Base-by-base conservation (phyloP, 2,888 invertebrate genomes). In the Allygus modestus region DNA sequence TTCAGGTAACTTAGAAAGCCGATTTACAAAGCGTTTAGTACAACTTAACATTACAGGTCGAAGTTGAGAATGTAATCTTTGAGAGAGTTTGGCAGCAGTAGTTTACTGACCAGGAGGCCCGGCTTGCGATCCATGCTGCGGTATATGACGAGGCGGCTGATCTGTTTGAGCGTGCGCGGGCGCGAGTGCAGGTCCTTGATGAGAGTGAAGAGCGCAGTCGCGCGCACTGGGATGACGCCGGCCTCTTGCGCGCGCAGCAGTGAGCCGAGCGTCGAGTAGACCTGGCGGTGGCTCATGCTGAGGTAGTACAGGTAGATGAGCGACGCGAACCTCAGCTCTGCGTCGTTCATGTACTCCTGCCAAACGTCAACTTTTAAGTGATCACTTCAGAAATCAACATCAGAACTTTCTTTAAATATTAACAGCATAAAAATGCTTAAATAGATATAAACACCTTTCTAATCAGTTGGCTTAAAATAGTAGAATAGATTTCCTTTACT, bases 91-190 rank as follows among this genome's bases (percentile, higher is more conserved):
- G 96, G 96, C 87, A 96, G 90, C 89, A 94, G 94, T 87, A 96
- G 91, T 89, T 94, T 93, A 89, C 92, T 93, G 79, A 94, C 92
- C 88, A 92, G 92, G 86, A 93, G 91, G n/a, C 94, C 94, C 82
- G 95, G 91, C 88, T 93, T 92, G 73, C 94, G 91, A 85, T 92
- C 92, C 86, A 96, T 89, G 81, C 94, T 92, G 88, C 93, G 93
- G 89, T 95, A 95, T 86, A 96, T 95, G 87, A 92, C 92, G 81
- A 95, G 93, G 26, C 96, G 92, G 65, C 94, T 92, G 85, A 95
- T 93, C 90, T 95, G 95, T 89, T 95, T 95, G n/a, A 96, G 91
- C 86, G 93, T 93, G 65, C 95, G 91, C 12, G 96, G 95, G 86
- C 92, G 91, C 51, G 93, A 93, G 88, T 94, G 93, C 87, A 95